A percentile compares a stretch with the other conserved stretches of the same genome.
Conservation (phyloP, 2,113 vertebrate species). For the Delphinus delphis region DNA sequence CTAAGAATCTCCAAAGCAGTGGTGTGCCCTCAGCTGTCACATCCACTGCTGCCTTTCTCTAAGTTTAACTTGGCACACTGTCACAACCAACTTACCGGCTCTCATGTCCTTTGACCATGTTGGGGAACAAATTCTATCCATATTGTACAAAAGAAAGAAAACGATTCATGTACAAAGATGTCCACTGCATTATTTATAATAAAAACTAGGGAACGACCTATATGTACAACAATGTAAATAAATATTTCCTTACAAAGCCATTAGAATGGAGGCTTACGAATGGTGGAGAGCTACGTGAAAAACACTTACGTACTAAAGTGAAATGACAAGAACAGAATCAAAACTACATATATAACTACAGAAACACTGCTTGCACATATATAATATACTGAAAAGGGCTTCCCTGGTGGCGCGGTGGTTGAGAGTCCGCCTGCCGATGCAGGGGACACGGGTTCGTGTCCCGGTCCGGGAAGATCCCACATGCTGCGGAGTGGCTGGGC, state of each 20-base stretch:
- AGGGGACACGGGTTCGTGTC: too few relatives aligned
- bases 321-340: background rate
- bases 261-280: background rate
- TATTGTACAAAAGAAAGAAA: background rate
- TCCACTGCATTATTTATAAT: background rate
- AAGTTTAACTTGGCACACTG: background rate
- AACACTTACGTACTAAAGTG: background rate
- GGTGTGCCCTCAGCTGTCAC: background rate
- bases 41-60: background rate
- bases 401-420: too few relatives aligned
- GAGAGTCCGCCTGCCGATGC: too few relatives aligned
- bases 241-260: background rate
- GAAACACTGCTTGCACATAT: background rate
- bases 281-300: background rate
- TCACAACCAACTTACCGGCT: background rate
- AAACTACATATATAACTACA: background rate
- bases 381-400: background rate
- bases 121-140: background rate
- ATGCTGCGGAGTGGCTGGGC: too few relatives aligned
- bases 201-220: background rate
- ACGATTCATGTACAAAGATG: background rate
- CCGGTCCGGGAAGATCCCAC: too few relatives aligned
- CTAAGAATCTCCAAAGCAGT: background rate
- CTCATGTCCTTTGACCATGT: background rate
- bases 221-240: background rate